Conservation (phyloP, 2,888 invertebrate species). For the Trissolcus brochymenae region DNA sequence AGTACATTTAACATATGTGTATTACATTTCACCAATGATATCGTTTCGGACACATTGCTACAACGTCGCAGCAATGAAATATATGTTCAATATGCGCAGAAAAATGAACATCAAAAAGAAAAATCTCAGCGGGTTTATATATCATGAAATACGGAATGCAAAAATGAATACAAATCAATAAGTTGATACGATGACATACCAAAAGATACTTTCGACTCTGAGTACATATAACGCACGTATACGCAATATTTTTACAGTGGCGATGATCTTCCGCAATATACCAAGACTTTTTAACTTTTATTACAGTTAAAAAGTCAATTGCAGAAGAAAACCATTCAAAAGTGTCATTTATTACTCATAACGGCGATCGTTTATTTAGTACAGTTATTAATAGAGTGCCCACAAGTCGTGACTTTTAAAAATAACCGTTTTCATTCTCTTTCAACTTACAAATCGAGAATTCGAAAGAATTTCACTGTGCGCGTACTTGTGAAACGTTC, state of each 20-base stretch:
- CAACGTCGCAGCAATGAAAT: conserved; percentile 46
- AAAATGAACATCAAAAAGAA: conserved; percentile 46
- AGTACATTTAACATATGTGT: conserved; percentile 2
- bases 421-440: conserved; percentile 17
- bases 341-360: conserved; percentile 1
- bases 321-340: not conserved
- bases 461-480: conserved; percentile 20
- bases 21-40: conserved; percentile 25
- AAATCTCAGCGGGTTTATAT: conserved; percentile 48
- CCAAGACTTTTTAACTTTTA: conserved; percentile 8
- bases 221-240: conserved; percentile 1
- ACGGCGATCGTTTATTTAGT: conserved; percentile 1
- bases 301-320: conserved; percentile 10
- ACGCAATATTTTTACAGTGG: conserved; percentile 8
- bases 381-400: conserved; percentile 7
- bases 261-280: conserved; percentile 10
- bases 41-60: conserved; percentile 31
- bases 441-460: conserved; percentile 16
- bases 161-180: conserved; percentile 56
- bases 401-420: conserved; percentile 12
- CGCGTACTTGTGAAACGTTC: conserved; percentile 22
- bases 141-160: conserved; percentile 46
- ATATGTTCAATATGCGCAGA: conserved; percentile 48
- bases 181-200: conserved; percentile 40
- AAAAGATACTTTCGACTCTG: conserved; percentile 18